These are phyloP conservation scores for Yponomeuta evonymella DNA, from an alignment of 2,888 invertebrate genomes.

Conservation along the genomic window DNA sequence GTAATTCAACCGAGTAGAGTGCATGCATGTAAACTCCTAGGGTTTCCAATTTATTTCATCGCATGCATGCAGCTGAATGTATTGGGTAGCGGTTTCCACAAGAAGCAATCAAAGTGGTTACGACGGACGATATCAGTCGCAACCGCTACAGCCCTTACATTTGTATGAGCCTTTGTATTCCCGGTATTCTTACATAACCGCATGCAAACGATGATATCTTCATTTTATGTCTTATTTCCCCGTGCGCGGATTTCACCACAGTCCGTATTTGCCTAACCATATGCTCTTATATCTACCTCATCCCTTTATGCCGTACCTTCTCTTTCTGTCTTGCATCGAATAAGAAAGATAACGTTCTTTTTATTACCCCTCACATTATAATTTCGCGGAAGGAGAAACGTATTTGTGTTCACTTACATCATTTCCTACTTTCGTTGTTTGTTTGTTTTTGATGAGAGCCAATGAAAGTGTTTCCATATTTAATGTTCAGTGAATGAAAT, in stretches of 20 bases:
- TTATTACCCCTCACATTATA: slow-evolving; percentile 4
- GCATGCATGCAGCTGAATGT: neutral
- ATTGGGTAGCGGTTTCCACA: neutral
- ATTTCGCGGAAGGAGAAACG: neutral
- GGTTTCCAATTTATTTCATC: neutral
- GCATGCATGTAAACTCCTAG: neutral
- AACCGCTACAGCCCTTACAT: neutral
- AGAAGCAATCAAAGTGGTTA: slow-evolving; percentile 6
- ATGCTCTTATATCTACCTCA: neutral
- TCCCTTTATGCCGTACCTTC: neutral
- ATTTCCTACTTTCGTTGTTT: slow-evolving; percentile 3
- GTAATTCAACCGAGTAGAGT: no score
- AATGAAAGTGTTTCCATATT: neutral
- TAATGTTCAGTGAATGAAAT: neutral
- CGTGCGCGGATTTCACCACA: slow-evolving; percentile 5
- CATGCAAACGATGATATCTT: slow-evolving; percentile 13
- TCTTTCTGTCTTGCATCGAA: slow-evolving; percentile 1
- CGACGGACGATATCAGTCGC: neutral
- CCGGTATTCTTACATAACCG: neutral
- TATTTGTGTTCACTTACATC: neutral
- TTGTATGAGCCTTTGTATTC: slow-evolving; percentile 9
- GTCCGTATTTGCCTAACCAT: neutral
- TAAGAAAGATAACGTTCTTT: neutral
- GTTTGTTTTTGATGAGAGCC: neutral
- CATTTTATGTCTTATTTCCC: slow-evolving; percentile 8